Conservation (phyloP, 2,888 invertebrate species). For the Unio pictorum region DNA sequence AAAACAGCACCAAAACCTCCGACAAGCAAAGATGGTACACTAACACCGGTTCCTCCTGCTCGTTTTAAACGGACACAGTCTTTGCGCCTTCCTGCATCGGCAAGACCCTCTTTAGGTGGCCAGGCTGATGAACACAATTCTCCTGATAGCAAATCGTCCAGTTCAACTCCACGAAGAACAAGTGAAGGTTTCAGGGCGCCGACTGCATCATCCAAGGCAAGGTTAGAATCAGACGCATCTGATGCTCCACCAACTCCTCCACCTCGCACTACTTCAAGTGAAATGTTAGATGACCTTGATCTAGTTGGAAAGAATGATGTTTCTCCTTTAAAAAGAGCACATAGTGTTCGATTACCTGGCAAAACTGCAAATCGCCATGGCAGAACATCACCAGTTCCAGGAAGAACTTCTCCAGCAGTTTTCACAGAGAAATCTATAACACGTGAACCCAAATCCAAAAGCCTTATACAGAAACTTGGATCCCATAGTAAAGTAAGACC, state of each 20-base stretch:
- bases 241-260: conserved; percentile 39
- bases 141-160: conserved; percentile 20
- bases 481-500: conserved; percentile 29
- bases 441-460: conserved; percentile 26
- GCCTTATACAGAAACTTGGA: conserved; percentile 34
- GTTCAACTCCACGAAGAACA: conserved; percentile 18
- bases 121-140: not conserved
- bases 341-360: conserved; percentile 41
- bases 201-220: conserved; percentile 52
- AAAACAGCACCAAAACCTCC: conserved; percentile 30
- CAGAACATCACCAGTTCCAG: conserved; percentile 3
- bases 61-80: conserved; percentile 42
- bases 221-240: conserved; percentile 23
- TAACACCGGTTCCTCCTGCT: conserved; percentile 22
- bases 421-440: conserved; percentile 15
- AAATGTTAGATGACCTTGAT: conserved; percentile 24
- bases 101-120: conserved; percentile 21
- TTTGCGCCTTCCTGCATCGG: conserved; percentile 27
- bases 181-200: conserved; percentile 54
- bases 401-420: too few species aligned
- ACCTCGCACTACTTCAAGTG: conserved; percentile 29
- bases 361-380: conserved; percentile 27
- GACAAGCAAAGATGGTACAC: conserved; percentile 21
- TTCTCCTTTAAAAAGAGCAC: conserved; percentile 47
- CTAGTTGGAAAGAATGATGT: conserved; percentile 21